Percentiles rank a stretch among this genome's conserved stretches.
phyloP scores from a whole-genome alignment of 2,888 invertebrate species.

The Mesodorylaimus sp. region DNA sequence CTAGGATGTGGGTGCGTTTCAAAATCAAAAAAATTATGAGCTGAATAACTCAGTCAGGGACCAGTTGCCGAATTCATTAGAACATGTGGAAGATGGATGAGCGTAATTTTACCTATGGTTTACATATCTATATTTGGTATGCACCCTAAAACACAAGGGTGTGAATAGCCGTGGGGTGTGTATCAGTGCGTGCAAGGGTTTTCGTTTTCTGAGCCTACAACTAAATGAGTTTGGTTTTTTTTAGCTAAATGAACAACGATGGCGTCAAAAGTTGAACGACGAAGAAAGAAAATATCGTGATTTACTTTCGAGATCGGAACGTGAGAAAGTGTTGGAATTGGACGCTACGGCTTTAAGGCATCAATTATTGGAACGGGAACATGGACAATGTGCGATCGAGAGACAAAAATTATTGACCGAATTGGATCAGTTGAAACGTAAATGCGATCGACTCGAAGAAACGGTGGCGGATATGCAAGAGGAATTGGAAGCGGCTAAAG shows the following conservation, averaged over 20 bases:
- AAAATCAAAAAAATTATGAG: too few relatives aligned
- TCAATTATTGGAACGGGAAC: constrained; percentile 6
- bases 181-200: too few relatives aligned
- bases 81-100: too few relatives aligned
- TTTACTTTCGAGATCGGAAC: constrained; percentile 15
- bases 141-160: too few relatives aligned
- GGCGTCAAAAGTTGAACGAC: constrained; percentile 20
- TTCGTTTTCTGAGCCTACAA: too few relatives aligned
- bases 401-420: neutral
- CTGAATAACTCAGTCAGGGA: too few relatives aligned
- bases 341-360: neutral
- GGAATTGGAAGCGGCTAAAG: neutral
- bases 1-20: too few relatives aligned
- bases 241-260: constrained; percentile 12
- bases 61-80: too few relatives aligned
- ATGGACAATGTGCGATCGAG: neutral
- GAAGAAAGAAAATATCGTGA: constrained; percentile 20
- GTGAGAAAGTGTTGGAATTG: constrained; percentile 23
- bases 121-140: too few relatives aligned
- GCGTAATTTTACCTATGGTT: too few relatives aligned
- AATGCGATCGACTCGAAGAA: neutral
- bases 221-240: neutral
- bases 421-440: neutral
- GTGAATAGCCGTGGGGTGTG: too few relatives aligned
- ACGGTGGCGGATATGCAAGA: neutral